phyloP scores from a whole-genome alignment of 2,113 vertebrate genomes.

The Oxyura jamaicensis region DNA sequence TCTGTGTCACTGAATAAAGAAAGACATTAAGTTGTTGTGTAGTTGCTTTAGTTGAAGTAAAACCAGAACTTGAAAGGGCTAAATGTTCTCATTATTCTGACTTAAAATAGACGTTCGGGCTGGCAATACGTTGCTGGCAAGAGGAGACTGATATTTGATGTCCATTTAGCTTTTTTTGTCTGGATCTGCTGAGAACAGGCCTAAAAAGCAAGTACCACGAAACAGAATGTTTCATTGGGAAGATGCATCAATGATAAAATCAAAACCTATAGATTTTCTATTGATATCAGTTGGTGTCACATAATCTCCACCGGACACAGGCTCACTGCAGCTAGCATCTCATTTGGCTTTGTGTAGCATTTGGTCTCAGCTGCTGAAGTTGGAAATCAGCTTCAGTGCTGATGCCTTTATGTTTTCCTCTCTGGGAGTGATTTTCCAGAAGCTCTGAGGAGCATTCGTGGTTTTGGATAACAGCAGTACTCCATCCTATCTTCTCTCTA shows the following conservation, averaged over 20 bases:
- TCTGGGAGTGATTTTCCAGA: background rate
- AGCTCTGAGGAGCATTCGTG: background rate
- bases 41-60: conserved; percentile 30
- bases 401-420: background rate
- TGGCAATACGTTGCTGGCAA: background rate
- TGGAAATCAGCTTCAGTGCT: background rate
- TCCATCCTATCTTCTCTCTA: background rate
- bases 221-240: background rate
- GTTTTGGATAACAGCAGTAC: rapidly evolving
- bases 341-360: background rate
- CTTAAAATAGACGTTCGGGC: background rate
- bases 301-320: rapidly evolving
- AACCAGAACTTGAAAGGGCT: conserved; percentile 3
- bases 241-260: background rate
- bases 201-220: background rate
- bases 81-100: conserved; percentile 22
- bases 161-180: background rate
- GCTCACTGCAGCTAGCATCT: background rate
- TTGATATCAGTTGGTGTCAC: background rate
- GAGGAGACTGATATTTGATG: background rate
- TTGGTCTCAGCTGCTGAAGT: background rate
- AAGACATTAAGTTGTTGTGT: conserved; percentile 42
- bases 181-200: background rate
- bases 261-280: background rate
- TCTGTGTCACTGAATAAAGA: conserved; percentile 49